Base-by-base conservation (phyloP, 2,113 vertebrate genomes). In the Protobothrops mucrosquamatus region DNA sequence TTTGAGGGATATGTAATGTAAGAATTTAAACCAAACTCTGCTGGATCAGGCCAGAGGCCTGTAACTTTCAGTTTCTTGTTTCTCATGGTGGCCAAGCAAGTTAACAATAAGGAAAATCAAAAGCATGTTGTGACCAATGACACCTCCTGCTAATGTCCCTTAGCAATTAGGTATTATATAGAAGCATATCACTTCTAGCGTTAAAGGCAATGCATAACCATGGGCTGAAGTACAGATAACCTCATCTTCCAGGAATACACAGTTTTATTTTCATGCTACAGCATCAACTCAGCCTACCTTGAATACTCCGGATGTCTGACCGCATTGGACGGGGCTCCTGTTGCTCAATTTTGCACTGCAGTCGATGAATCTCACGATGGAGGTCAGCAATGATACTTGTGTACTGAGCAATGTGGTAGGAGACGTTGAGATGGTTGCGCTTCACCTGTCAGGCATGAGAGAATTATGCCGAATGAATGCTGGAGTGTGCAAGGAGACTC, bases 391-490 rank as follows among this genome's bases (percentile, higher is more conserved):
- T 98, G 97, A 99, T 99, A 97, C 97, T 98, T 87, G 98, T 98
- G 97, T 99, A 99, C 96, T 99, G 98, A 85, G 98, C 98, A 0
- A 99, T 98, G 98, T 98, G 98, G 96, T 98, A 98, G 1, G 98
- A 98, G 95, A 98, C 98, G 1, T 97, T 98, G 43, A 99, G 97
- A 95, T 98, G 96, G 94, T 99, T 99, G 96, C 97, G 98, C 96
- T 98, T 99, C 51, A 99, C 99, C 98, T 99, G 94, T 4, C n/a
- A 86, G 88, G 69, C 43, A 0, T 3, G 0, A 26, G 89, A 88
- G 51, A 87, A 2, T 2, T 26, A 18, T 57, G 0, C 55, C 3
- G 52, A 11, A 34, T 56, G 8, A 87, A 26, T 34, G 12, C 24
- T 81, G 34, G 57, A 51, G 2, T 39, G 24, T 9, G 4, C 29